phyloP scores from a whole-genome alignment of 2,797 vertebrate species.

The Diplodus sargus region DNA sequence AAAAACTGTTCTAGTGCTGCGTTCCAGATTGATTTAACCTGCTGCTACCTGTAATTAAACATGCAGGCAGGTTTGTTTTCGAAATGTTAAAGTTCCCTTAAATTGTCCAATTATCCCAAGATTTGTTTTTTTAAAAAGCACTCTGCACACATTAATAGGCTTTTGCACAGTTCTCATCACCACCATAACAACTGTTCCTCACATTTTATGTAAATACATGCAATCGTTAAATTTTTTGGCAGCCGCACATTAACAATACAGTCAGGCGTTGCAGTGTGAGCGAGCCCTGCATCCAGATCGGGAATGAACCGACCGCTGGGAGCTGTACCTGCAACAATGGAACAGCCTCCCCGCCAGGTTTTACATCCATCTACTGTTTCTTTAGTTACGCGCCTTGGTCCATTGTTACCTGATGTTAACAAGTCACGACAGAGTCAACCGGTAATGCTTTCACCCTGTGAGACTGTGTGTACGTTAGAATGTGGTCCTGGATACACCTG shows the following conservation, averaged over 20 bases:
- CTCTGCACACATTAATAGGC: conserved; percentile 43
- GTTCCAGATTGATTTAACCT: background rate
- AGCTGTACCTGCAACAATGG: conserved; percentile 45
- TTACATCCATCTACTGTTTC: conserved; percentile 44
- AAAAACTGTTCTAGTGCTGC: background rate
- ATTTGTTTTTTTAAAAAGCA: conserved; percentile 12
- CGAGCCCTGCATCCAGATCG: conserved; percentile 13
- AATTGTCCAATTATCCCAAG: conserved; percentile 23
- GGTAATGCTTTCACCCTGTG: background rate
- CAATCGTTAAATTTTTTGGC: conserved; percentile 31
- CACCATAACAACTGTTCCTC: conserved; percentile 14
- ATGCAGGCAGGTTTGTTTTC: conserved; percentile 10
- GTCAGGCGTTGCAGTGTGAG: conserved; percentile 40
- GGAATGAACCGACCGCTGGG: conserved; percentile 44
- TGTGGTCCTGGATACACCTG: too few species aligned
- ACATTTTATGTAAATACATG: conserved; percentile 31
- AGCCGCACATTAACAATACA: conserved; percentile 41
- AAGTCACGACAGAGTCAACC: too few species aligned
- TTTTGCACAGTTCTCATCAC: conserved; percentile 9
- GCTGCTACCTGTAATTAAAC: conserved; percentile 19
- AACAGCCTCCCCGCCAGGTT: conserved; percentile 30
- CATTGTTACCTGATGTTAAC: background rate
- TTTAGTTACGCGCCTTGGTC: conserved; percentile 36
- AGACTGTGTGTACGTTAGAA: background rate
- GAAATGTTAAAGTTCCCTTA: conserved; percentile 20